Evolutionary conservation across 2,113 vertebrate genomes (phyloP).

Genomic region (Pteronura brasiliensis): DNA sequence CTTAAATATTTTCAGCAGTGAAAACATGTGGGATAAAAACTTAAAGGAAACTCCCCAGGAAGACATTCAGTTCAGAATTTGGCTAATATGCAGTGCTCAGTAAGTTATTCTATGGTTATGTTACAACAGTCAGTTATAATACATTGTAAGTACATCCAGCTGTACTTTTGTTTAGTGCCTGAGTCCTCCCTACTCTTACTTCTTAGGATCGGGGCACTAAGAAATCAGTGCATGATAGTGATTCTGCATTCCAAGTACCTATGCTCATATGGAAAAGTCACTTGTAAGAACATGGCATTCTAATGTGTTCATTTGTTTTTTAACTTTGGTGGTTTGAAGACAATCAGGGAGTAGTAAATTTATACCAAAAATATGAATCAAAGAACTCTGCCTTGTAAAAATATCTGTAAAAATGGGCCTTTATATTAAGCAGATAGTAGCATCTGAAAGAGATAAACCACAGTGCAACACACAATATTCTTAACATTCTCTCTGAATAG

Average conservation of each 20-base stretch:
- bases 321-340: not conserved
- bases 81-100: not conserved
- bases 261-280: not conserved
- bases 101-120: not conserved
- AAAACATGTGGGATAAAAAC: not conserved
- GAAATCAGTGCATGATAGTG: not conserved
- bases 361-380: not conserved
- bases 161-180: not conserved
- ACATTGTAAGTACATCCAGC: not conserved
- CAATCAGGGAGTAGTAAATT: constrained; percentile 40
- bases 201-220: not conserved
- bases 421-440: not conserved
- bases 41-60: not conserved
- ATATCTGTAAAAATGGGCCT: not conserved
- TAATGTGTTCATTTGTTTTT: not conserved
- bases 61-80: not conserved
- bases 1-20: not conserved
- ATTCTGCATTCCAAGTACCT: not conserved
- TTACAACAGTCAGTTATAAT: not conserved
- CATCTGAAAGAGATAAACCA: not conserved
- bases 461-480: not conserved
- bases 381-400: not conserved
- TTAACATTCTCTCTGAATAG: not conserved
- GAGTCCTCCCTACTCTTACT: not conserved
- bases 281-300: constrained; percentile 5